These are phyloP conservation scores for Trinectes maculatus DNA, from an alignment of 2,113 vertebrate species.

Conservation along the genomic window DNA sequence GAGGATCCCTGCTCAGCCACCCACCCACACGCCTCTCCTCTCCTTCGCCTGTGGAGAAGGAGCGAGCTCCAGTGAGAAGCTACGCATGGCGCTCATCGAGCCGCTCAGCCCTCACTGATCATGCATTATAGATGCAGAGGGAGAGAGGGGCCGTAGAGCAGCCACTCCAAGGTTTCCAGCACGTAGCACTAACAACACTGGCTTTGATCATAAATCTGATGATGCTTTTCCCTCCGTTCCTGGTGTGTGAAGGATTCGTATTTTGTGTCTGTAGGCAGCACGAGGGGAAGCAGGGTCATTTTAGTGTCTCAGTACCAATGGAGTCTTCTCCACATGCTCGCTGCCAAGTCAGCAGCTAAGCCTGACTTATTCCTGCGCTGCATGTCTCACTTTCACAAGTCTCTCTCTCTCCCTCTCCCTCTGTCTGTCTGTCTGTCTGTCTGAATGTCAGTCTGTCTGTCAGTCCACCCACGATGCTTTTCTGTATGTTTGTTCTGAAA, in stretches of 20 bases:
- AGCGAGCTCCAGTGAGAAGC: slow-evolving; percentile 31
- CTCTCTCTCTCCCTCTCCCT: too few relatives aligned
- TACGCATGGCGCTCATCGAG: slow-evolving; percentile 69
- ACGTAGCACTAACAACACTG: slow-evolving; percentile 61
- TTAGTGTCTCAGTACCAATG: neutral
- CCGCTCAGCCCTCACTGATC: slow-evolving; percentile 54
- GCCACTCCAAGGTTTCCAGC: slow-evolving; percentile 53
- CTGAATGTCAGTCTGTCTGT: too few relatives aligned
- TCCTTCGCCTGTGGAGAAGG: slow-evolving; percentile 25
- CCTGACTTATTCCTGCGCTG: slow-evolving; percentile 31
- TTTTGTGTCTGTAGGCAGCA: neutral
- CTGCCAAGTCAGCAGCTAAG: slow-evolving; percentile 49
- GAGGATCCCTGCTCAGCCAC: slow-evolving; percentile 3
- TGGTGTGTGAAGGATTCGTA: slow-evolving; percentile 34
- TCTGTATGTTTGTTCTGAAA: slow-evolving; percentile 23
- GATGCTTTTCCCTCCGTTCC: slow-evolving; percentile 41
- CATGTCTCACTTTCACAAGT: slow-evolving; percentile 16
- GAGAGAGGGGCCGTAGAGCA: slow-evolving; percentile 41
- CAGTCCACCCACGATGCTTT: neutral
- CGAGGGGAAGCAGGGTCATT: slow-evolving; percentile 13
- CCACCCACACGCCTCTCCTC: slow-evolving; percentile 26
- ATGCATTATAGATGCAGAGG: slow-evolving; percentile 76
- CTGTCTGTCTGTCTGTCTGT: too few relatives aligned
- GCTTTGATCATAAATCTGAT: slow-evolving; percentile 71
- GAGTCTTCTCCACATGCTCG: slow-evolving; percentile 17